Base-by-base conservation (phyloP, 2,888 invertebrate genomes). In the Aspidiotus destructor region DNA sequence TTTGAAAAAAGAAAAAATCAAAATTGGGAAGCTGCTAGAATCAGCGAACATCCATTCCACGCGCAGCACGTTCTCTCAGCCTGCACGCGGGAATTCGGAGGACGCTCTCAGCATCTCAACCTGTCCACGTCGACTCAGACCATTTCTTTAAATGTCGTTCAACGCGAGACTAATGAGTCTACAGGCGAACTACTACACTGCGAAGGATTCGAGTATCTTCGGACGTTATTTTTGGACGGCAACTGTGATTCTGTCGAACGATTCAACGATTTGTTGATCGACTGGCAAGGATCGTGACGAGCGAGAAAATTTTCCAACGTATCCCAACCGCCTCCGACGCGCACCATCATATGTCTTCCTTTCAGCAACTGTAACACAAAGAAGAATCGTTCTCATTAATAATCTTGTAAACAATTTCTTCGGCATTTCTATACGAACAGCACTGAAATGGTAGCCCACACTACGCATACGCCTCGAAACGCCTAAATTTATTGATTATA, bases 261-360 rank as follows among this genome's bases (percentile, higher is more conserved):
- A 70, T 73, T 73, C 44, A 71, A 78, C 72, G 78, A 76, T 76
- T 79, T 77, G 74, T 86, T 86, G 5, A 64, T 68, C 0, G 68
- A 69, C 85, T 89, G 87, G 79, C 89, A 88, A 57, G 92, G 91
- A 78, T 90, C 89, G 80, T 92, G 91, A 72, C 91, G 86, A 74
- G 87, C 84, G 76, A 94, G 83, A 81, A 92, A 93, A 81, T 93
- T 91, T 78, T 93, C 92, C 77, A 94, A 80, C 16, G 93, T 92
- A 80, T 92, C 92, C 93, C 93, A 93, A 72, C 92, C 92, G 72
- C 93, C 94, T 70, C 93, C 94, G 63, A 93, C 92, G 74, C 94
- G 85, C 69, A 94, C 93, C 93, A 94, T 93, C 85, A 92, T 92
- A 82, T 93, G 93, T n/a, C 88, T 85, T 63, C 89, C 92, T 78